Evolutionary conservation across 2,797 vertebrate species (phyloP).

Genomic region (Myotis findleyi): DNA sequence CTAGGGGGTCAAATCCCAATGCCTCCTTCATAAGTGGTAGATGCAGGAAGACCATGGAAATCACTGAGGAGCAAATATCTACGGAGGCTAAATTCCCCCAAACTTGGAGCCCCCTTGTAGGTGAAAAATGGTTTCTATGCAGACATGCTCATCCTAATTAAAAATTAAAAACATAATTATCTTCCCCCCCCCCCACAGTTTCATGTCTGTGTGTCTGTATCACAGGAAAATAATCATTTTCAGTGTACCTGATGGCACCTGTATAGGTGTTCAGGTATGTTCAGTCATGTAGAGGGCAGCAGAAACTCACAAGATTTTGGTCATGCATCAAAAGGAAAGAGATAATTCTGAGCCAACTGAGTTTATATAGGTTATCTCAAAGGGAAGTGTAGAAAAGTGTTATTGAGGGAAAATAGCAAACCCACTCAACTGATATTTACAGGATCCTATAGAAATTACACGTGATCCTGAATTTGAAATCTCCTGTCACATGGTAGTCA

Average conservation of each 20-base stretch:
- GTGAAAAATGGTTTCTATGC: background rate
- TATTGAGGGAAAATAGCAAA: background rate
- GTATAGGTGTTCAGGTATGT: background rate
- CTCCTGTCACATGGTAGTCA: background rate
- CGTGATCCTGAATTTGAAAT: background rate
- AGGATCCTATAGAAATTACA: background rate
- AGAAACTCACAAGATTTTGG: background rate
- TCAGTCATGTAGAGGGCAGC: background rate
- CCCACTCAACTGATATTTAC: background rate
- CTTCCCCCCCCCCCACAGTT: background rate
- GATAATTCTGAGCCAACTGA: background rate
- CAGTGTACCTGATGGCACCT: background rate
- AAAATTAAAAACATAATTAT: background rate
- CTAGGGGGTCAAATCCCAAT: background rate
- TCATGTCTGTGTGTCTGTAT: background rate
- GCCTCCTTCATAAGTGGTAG: background rate
- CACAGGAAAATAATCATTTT: background rate
- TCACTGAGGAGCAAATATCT: background rate
- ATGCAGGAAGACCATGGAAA: background rate
- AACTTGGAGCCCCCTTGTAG: background rate
- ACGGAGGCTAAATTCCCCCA: background rate
- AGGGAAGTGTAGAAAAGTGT: background rate
- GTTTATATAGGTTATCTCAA: background rate
- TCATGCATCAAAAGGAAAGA: background rate
- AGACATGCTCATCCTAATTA: background rate